Base-by-base conservation (phyloP, 2,888 invertebrate species). In the Drosophila limbata region DNA sequence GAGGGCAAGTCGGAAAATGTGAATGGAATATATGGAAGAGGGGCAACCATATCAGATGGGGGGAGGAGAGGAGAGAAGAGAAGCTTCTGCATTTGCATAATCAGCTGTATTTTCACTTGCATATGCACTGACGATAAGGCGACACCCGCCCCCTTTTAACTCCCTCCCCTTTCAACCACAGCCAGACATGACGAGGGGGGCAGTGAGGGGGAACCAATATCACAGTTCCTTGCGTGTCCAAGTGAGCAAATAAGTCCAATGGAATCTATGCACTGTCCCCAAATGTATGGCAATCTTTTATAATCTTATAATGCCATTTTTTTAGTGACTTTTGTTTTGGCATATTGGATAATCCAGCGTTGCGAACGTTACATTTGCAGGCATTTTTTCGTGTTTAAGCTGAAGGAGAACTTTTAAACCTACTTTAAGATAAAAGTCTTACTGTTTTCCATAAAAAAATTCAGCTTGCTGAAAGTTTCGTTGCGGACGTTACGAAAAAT, bases 61-160 rank as follows among this genome's bases (percentile, higher is more conserved):
- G 3, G 28, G 19, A 35, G 4, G 13, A 21, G 21, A 4, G 21
- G 21, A 6, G 3, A 9, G 11, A 11, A 17, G 47, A 33, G 35
- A 45, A 40, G 9, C 55, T 15, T 33, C 21, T 45, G 69, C 55
- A 76, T 84, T 84, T 84, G 84, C 81, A 77, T 73, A 69, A 75
- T 76, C 77, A 76, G 67, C 52, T 28, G 65, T 62, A 70, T 71
- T 81, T 79, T 73, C 64, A 62, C 75, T 64, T 72, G 75, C 82
- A 82, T 73, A 79, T 77, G 71, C 77, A 68, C 37, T 44, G 51
- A 72, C 66, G 69, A 73, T 81, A 77, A 81, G 73, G 72, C 69
- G 62, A 69, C 71, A 53, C 21, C 57, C 64, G 15, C 69, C 44
- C 51, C 65, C 48, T 45, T 50, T 60, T 47, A 1, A 1, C 44